A percentile compares a stretch with the other conserved stretches of the same genome.
Evolutionary conservation across 2,888 invertebrate genomes (phyloP).

Genomic region (Pinctada fucata): DNA sequence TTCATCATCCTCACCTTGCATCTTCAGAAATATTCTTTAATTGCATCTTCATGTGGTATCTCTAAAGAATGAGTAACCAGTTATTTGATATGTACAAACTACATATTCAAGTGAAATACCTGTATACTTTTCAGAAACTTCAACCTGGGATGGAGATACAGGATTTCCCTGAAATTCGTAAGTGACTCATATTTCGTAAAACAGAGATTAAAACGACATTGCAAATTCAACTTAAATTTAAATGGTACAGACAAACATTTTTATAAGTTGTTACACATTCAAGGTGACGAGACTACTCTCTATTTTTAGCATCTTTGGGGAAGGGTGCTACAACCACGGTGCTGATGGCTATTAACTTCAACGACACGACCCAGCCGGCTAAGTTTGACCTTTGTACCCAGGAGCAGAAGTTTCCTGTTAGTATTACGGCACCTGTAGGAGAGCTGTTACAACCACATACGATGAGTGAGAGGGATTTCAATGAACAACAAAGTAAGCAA

Average conservation of each 20-base stretch:
- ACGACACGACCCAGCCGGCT: slow-evolving; percentile 93
- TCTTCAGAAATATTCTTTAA: too few species aligned
- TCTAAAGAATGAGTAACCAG: too few species aligned
- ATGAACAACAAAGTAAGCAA: slow-evolving; percentile 69
- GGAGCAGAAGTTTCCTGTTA: slow-evolving; percentile 66
- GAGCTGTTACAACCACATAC: slow-evolving; percentile 90
- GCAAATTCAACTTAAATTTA: background rate
- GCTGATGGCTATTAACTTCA: slow-evolving; percentile 92
- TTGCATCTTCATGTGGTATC: too few species aligned
- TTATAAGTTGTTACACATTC: too few species aligned
- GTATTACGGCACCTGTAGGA: slow-evolving; percentile 89
- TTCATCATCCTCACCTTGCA: too few species aligned
- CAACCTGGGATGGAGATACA: slow-evolving; percentile 86
- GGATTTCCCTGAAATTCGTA: slow-evolving; percentile 85
- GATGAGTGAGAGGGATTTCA: slow-evolving; percentile 85
- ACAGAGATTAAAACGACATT: background rate
- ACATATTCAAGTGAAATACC: too few species aligned
- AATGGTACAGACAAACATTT: background rate
- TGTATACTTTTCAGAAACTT: slow-evolving; percentile 79
- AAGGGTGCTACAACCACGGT: slow-evolving; percentile 83
- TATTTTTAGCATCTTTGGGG: slow-evolving; percentile 78
- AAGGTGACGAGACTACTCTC: too few species aligned
- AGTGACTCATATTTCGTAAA: slow-evolving; percentile 22
- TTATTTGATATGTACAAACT: too few species aligned
- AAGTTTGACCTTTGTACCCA: slow-evolving; percentile 84